Base-by-base conservation (phyloP, 2,888 invertebrate genomes). In the Catonia carolina region DNA sequence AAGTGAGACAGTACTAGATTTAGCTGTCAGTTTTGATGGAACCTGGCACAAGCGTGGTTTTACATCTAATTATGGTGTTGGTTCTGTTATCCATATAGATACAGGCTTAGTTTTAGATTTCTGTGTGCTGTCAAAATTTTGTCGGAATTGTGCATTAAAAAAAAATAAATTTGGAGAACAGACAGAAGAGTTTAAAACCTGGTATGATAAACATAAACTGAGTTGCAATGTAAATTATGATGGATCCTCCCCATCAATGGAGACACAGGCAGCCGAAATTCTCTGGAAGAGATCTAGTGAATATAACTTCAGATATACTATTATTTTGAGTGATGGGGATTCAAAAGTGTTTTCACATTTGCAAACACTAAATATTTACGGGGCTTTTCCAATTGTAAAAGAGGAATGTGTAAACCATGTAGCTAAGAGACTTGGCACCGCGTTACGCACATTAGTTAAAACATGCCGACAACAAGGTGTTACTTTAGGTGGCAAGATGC, bases 61-160 rank as follows among this genome's bases (percentile, higher is more conserved):
- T 37, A 62, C 58, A 52, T 64, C 61, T 2, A 61, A 61, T 33
- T 60, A 62, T 48, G 60, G 62, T 10, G 57, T 64, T 42, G 59
- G 62, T 12, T 61, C 51, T 18, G 60, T 61, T 3, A 58, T 63
- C 45, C 60, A 61, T 10, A 18, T 56, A 20, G 17, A 49, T n/a
- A 52, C 53, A 1, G 63, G 63, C 50, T 60, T 55, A 27, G 56
- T 64, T 10, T 41, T 61, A 8, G 64, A 63, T 23, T 63, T 53
- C 42, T 53, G 42, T 10, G 51, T 62, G 14, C 36, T 59, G n/a
- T 59, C 61, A 20, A 64, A 62, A 51, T 61, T 50, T 53, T 64
- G 61, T 56, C 61, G 58, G 23, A 49, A 53, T 15, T 65, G 63
- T 55, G 39, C 27, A 17, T 59, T 37, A 22, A 56, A 58, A 14